These are phyloP conservation scores for Helarctos malayanus DNA, from an alignment of 2,797 vertebrate genomes.

Conservation along the genomic window DNA sequence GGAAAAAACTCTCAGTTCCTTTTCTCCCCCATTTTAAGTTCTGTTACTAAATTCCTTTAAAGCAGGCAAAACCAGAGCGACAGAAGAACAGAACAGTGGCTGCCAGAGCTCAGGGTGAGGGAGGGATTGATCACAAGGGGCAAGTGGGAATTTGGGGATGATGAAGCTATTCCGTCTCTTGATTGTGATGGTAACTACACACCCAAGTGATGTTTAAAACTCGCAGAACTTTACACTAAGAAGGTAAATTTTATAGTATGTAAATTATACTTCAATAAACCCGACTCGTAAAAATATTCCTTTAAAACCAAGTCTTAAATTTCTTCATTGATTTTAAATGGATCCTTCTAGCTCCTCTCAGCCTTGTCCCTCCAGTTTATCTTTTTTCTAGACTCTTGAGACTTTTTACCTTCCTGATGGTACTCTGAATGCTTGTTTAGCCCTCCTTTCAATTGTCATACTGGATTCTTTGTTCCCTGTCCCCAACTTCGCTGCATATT, in stretches of 20 bases:
- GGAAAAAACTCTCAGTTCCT: background rate
- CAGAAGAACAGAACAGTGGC: background rate
- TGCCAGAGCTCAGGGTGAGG: background rate
- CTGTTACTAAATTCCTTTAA: background rate
- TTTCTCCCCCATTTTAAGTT: background rate
- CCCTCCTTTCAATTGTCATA: constrained; percentile 78
- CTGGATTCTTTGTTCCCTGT: constrained; percentile 84
- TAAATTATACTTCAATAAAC: background rate
- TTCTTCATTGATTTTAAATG: constrained; percentile 28
- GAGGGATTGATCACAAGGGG: background rate
- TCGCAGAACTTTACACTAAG: background rate
- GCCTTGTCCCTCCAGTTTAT: background rate
- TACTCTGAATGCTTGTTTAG: constrained; percentile 82
- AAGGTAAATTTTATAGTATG: background rate
- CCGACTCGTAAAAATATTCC: background rate
- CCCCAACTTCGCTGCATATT: constrained; percentile 76
- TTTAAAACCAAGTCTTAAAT: constrained; percentile 30
- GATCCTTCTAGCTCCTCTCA: background rate
- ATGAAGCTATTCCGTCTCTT: background rate
- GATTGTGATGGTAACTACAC: background rate
- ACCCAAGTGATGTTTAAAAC: background rate
- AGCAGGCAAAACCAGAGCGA: background rate
- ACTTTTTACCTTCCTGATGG: constrained; percentile 76
- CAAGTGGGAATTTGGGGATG: background rate
- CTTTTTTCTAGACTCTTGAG: constrained; percentile 41